Evolutionary conservation across 2,113 vertebrate genomes (phyloP), one percentile per base, ranked within the genome.

Genomic region (Prietella phreatophila): DNA sequence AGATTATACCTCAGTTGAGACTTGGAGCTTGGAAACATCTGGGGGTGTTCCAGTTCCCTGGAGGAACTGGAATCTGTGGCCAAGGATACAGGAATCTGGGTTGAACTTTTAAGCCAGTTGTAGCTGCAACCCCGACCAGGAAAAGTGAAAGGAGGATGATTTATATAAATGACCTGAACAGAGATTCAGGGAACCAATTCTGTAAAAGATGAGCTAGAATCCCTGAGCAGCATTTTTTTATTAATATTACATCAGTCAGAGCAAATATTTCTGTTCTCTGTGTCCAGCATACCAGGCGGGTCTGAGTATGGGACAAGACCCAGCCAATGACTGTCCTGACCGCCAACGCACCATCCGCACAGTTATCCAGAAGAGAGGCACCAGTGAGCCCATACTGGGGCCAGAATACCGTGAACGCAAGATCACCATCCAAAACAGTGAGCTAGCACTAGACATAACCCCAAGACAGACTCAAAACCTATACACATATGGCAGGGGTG

Each of bases 391-490:
- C 0, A 95, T 93, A 10, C 94, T 99, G 87, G 98, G 98, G 5
- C 0, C 91, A 0, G 97, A 99, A 61, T 99, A 99, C 93, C 94
- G 95, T 20, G 94, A 97, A n/a, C 96, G 98, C 22, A 99, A 94
- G 93, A 99, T 99, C 94, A 95, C 96, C 90, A 95, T 99, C 83
- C 96, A 96, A 92, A 97, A 99, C 91, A 95, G 98, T 99, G 90
- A 96, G 97, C 95, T 69, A n/a, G 30, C 7, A 69, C 17, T 58
- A n/a, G 47, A 33, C 33, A 36, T 39, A 50, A 65, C 85, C 61
- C n/a, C 60, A 33, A n/a, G 36, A 63, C 22, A 56, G 42, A 88
- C n/a, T 33, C 55, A 13, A 19, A n/a, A 61, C 20, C 22, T 22
- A 4, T 42, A 30, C 27, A 14, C 27, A 65, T 27, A 65, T 14